These are phyloP conservation scores for Callospermophilus lateralis DNA, from an alignment of 2,113 vertebrate genomes.

Conservation along the genomic window DNA sequence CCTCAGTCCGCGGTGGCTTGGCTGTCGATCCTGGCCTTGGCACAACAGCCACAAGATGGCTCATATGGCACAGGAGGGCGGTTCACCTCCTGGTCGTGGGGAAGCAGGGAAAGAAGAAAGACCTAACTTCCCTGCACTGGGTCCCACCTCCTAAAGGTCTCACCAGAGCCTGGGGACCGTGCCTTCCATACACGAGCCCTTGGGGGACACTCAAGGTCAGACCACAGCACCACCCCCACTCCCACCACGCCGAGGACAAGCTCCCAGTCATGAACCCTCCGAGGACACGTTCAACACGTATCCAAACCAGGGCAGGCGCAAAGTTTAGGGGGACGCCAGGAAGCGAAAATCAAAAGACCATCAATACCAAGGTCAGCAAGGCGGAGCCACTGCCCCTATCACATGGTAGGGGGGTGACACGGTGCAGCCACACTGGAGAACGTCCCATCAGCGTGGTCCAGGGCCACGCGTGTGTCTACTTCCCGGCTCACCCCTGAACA, in stretches of 20 bases:
- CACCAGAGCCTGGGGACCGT: neutral
- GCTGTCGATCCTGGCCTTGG: neutral
- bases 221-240: neutral
- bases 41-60: too few species aligned
- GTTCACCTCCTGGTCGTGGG: too few species aligned
- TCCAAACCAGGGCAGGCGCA: too few species aligned
- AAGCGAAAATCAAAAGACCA: neutral
- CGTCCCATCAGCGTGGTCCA: neutral
- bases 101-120: too few species aligned
- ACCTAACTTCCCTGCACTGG: neutral
- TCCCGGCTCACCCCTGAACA: neutral
- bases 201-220: neutral
- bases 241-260: neutral
- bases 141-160: neutral
- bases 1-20: too few species aligned
- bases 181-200: neutral
- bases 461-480: neutral
- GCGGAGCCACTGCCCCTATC: neutral
- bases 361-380: neutral
- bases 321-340: neutral
- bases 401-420: too few species aligned
- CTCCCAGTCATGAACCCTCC: neutral
- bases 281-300: neutral
- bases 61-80: neutral
- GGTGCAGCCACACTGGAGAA: fast-evolving